Evolutionary conservation across 2,888 invertebrate genomes (phyloP), one percentile per base, ranked within the genome.

Genomic region (Corbicula japonica): DNA sequence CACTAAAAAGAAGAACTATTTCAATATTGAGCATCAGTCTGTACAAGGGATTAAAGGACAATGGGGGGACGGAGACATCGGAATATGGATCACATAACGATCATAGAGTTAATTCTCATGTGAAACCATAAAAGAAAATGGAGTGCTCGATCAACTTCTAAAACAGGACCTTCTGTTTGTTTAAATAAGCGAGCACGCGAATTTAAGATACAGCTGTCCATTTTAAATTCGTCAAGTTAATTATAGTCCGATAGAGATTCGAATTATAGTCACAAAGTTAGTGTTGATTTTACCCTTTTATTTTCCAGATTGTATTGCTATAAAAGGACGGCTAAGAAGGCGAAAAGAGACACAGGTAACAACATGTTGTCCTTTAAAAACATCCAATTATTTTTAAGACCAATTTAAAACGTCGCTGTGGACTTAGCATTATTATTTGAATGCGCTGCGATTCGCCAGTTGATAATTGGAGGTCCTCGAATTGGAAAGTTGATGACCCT

Each of bases 161-260:
- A 66, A 28, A 38, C 66, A 54, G 21, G 41, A 30, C 54, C 38
- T 34, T 41, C 52, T 66, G 54, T 54, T 66, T 66, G 54, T 54
- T 66, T 66, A 21, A 32, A 35, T 41, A 10, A 35, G 52, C 41
- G 30, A 52, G 21, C 32, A 23, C 32, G 52, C 26, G 52, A 52
- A 70, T 70, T 28, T 48, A 46, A 58, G 35, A 32, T 58, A 70
- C 70, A 70, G 60, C 60, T 70, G 70, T 50, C 70, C 48, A 48
- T 60, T 38, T 41, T 60, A 48, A 56, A 35, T 58, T 44, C 46
- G 44, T 58, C 70, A 60, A 70, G 70, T 70, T 70, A 70, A 70
- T 70, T 70, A 70, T 70, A 70, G 60, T 60, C 23, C 6, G 21
- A 60, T 60, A 48, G 50, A 32, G 60, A 50, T 60, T 46, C 34